Evolutionary conservation across 2,888 invertebrate species (phyloP), one percentile per base, ranked within the genome.

Genomic region (Zaprionus lineosus): DNA sequence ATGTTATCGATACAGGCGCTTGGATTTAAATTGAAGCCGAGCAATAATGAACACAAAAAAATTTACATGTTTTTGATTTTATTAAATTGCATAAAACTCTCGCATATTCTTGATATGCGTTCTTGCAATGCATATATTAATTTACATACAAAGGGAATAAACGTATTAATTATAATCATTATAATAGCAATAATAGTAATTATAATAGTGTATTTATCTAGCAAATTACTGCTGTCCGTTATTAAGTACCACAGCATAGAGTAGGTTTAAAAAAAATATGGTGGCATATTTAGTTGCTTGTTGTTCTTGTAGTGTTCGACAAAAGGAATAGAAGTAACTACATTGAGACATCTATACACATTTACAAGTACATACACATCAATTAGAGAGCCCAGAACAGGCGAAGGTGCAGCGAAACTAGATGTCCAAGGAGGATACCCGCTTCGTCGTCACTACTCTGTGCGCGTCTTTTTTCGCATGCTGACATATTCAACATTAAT

Each of bases 61-160:
- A n/a, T n/a, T n/a, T n/a, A n/a, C 1, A 18, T n/a, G 2, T 6
- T 16, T 37, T 50, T 44, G 43, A 47, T 78, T 69, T 76, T 78
- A 82, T 82, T 57, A 62, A 71, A 63, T 77, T 75, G 79, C 83
- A 67, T 72, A 72, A 83, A 77, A 83, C 51, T 83, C 76, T 55
- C 79, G 73, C 63, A 72, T 53, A 53, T 37, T 41, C 53, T 14
- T 15, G 33, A 57, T 60, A 75, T 65, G 72, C 76, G 64, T 39
- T 73, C 58, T 79, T 61, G 62, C 43, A 77, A 59, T 65, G 73
- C 75, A 56, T 52, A 46, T 46, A 40, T 75, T 46, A 73, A 76
- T 83, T 72, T 75, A 79, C 79, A 79, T 83, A 83, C 79, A 77
- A 83, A 79, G 83, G 77, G 76, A 67, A 63, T 79, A 79, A 77